These are phyloP conservation scores for Gallirallus australis DNA, from an alignment of 2,797 vertebrate species.

Conservation along the genomic window DNA sequence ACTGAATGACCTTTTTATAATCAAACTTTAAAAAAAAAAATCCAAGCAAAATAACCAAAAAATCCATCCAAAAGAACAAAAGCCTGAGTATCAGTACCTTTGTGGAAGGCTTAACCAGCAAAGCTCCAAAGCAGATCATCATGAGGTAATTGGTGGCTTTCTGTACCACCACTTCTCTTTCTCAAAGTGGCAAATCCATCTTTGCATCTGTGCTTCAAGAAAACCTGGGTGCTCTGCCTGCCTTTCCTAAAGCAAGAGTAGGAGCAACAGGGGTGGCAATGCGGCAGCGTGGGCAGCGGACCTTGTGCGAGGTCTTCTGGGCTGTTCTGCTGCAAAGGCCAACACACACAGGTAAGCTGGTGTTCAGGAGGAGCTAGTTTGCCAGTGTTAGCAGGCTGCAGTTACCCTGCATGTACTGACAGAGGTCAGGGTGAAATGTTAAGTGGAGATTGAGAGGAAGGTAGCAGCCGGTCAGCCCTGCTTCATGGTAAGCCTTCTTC, in stretches of 20 bases:
- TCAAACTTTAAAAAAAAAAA: background rate
- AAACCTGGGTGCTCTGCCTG: background rate
- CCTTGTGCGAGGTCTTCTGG: background rate
- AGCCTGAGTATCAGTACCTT: background rate
- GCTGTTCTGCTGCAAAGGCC: background rate
- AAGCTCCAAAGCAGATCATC: background rate
- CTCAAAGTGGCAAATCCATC: conserved; percentile 27
- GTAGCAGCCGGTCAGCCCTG: background rate
- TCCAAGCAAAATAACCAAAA: background rate
- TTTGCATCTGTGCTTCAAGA: conserved; percentile 2
- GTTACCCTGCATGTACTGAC: background rate
- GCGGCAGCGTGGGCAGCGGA: background rate
- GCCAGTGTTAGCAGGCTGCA: background rate
- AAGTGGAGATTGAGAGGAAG: background rate
- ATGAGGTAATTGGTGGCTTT: conserved; percentile 9
- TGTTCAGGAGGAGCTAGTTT: background rate
- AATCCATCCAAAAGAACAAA: background rate
- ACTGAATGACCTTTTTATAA: background rate
- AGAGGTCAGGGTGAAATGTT: background rate
- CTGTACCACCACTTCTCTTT: conserved; percentile 7
- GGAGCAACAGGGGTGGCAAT: background rate
- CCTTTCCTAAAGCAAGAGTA: background rate
- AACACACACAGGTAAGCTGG: background rate
- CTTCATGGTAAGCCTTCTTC: background rate
- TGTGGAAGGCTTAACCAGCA: background rate